phyloP scores from a whole-genome alignment of 1,140 invertebrate genomes.

The Acromyrmex charruanus region DNA sequence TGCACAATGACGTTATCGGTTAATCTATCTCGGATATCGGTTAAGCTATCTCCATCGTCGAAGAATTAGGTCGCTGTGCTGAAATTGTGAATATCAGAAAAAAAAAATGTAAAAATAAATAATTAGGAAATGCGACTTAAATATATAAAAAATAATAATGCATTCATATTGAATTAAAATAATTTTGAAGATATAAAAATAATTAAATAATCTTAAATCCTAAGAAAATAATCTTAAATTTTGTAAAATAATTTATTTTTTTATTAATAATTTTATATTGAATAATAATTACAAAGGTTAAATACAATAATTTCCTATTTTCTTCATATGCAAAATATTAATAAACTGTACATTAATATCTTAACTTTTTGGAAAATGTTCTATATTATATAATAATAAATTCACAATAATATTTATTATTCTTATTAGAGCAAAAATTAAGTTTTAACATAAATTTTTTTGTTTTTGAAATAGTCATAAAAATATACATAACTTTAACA shows the following conservation, averaged over 20 bases:
- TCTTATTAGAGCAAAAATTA: background rate
- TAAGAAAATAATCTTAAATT: background rate
- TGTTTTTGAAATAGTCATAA: background rate
- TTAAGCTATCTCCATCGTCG: background rate
- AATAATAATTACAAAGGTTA: background rate
- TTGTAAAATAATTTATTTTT: conserved; percentile 41
- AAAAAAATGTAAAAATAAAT: background rate
- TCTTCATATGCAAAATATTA: background rate
- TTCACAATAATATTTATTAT: conserved; percentile 16
- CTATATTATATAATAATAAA: background rate
- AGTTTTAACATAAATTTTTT: background rate
- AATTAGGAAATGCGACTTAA: background rate
- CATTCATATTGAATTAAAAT: background rate
- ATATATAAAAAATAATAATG: background rate
- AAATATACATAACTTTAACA: conserved; percentile 11
- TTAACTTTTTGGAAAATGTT: background rate
- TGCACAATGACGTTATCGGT: conserved; percentile 17
- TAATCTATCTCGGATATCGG: background rate
- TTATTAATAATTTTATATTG: background rate
- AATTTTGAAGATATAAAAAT: background rate
- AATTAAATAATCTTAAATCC: background rate
- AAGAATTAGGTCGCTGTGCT: conserved; percentile 3
- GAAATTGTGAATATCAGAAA: background rate
- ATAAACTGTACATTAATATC: conserved; percentile 2
- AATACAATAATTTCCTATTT: background rate